A percentile compares a stretch with the other conserved stretches of the same genome.
Conservation (phyloP, 2,888 invertebrate genomes). For the Drosophila histrio region DNA sequence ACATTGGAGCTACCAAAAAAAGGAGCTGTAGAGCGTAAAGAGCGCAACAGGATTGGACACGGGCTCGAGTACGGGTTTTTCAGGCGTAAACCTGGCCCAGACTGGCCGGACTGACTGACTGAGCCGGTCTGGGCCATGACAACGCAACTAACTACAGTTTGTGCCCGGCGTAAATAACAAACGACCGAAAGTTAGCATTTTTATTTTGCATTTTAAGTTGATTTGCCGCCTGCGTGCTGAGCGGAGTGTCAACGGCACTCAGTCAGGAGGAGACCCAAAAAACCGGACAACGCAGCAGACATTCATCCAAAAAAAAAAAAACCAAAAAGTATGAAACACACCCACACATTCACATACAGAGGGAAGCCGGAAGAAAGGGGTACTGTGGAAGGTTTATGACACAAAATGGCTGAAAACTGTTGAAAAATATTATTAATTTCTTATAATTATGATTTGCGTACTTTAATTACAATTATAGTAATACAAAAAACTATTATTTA, state of each 20-base stretch:
- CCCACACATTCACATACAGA: constrained; percentile 65
- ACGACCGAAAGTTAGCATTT: constrained; percentile 67
- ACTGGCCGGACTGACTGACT: constrained; percentile 33
- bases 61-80: constrained; percentile 23
- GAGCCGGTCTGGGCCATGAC: constrained; percentile 57
- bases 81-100: constrained; percentile 45
- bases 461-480: background rate
- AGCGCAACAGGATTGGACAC: constrained; percentile 75
- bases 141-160: constrained; percentile 73
- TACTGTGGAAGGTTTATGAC: constrained; percentile 25
- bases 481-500: background rate
- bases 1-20: constrained; percentile 39
- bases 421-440: too few relatives aligned
- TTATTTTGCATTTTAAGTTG: constrained; percentile 79
- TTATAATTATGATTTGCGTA: too few relatives aligned
- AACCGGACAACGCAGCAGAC: constrained; percentile 10
- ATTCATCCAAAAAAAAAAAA: background rate
- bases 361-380: background rate
- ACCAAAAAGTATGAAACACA: constrained; percentile 25
- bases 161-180: constrained; percentile 68
- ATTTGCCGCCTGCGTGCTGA: constrained; percentile 63
- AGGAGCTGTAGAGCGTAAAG: constrained; percentile 66
- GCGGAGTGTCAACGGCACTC: constrained; percentile 60
- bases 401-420: background rate
- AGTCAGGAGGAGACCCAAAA: constrained; percentile 37